Conservation (phyloP, 2,888 invertebrate species). For the Patella depressa region DNA sequence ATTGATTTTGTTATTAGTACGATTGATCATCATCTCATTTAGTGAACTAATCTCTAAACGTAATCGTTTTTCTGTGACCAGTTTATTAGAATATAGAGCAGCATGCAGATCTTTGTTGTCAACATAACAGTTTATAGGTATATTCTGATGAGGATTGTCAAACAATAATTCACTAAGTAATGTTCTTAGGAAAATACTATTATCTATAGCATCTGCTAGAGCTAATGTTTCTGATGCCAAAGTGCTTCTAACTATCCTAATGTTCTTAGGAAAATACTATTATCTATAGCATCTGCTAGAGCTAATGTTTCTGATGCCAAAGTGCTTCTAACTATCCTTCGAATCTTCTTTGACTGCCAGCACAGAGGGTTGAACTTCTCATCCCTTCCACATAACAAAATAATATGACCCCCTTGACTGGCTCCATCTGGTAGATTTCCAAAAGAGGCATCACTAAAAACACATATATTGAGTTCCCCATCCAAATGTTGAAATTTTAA, state of each 20-base stretch:
- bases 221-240: too few species aligned
- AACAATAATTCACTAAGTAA: neutral
- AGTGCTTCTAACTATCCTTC: neutral
- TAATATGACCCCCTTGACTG: too few species aligned
- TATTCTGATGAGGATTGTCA: too few species aligned
- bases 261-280: neutral
- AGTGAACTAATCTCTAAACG: neutral
- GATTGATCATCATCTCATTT: too few species aligned
- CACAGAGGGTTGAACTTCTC: neutral
- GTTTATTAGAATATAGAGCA: neutral
- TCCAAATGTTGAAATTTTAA: neutral
- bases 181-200: too few species aligned
- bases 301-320: neutral
- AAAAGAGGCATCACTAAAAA: neutral
- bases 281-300: neutral
- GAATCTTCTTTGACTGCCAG: slow-evolving; percentile 3
- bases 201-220: too few species aligned
- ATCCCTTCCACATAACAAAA: neutral
- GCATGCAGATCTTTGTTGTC: too few species aligned
- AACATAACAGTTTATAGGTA: too few species aligned
- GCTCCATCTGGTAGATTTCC: neutral
- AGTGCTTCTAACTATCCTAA: too few species aligned
- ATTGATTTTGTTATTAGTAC: too few species aligned
- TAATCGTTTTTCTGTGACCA: neutral
- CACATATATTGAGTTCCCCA: neutral